Base-by-base conservation (phyloP, 2,113 vertebrate species). In the Epinephelus moara region DNA sequence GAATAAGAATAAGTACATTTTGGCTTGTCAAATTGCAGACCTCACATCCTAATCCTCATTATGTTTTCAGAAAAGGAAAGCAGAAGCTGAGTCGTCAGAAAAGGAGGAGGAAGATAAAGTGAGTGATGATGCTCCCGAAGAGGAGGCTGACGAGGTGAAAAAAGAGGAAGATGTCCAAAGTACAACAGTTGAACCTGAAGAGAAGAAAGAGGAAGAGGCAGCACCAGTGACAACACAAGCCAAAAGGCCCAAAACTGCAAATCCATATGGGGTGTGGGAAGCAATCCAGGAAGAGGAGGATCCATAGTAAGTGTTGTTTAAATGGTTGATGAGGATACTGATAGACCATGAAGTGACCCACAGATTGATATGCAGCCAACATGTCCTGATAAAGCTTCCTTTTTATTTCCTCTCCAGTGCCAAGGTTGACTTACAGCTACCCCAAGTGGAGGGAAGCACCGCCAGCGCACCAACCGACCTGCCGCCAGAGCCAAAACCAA, bases 251-350 rank as follows among this genome's bases (percentile, higher is more conserved):
- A 91, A 86, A 81, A 74, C 67, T 8, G 53, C 75, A 6, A 94
- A 96, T 78, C 97, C 98, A 2, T 98, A 99, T 1, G 98, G 97
- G 23, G 91, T 88, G 21, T 99, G 98, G 98, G 95, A 97, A 80
- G 80, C 94, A 93, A 95, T 99, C 70, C 63, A 87, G 87, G 90
- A 95, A 49, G 95, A 96, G 74, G 70, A 94, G 45, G 93, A 96
- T 80, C 85, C 95, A 56, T 94, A 94, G 98, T 99, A 92, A 96
- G 97, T 96, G 15, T 11, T 27, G 8, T 17, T 45, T 23, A 7
- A 42, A 42, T 42, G 40, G 40, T 10, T 21, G 2, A 19, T 56
- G 33, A 17, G 4, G 23, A 33, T 27, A 19, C 52, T 27, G 9
- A 15, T 37, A 19, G 49, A 19, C 12, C 30, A 30, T 30, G 30